Evolutionary conservation across 2,797 vertebrate species (phyloP).

Genomic region (Neoniphon sammara): DNA sequence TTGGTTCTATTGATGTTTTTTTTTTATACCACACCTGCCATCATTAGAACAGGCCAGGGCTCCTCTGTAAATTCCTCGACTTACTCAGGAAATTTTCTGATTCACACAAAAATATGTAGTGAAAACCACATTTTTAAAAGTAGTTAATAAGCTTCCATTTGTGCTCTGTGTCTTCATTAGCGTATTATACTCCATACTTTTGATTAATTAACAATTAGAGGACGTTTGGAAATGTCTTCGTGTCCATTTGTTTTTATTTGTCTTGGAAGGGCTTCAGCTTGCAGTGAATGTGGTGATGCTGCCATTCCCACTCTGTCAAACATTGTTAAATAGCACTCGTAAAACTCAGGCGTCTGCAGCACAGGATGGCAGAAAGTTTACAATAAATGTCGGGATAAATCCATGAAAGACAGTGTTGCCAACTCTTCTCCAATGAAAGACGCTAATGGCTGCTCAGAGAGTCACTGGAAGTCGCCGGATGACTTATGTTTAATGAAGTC

Average conservation of each 20-base stretch:
- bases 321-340: constrained; percentile 68
- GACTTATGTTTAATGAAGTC: constrained; percentile 60
- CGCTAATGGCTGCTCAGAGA: constrained; percentile 68
- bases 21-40: background rate
- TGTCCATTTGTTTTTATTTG: constrained; percentile 72
- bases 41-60: background rate
- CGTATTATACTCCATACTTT: constrained; percentile 35
- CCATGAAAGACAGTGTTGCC: constrained; percentile 70
- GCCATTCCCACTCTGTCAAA: constrained; percentile 68
- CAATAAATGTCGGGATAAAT: constrained; percentile 81
- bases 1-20: background rate
- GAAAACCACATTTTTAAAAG: background rate
- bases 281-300: constrained; percentile 61
- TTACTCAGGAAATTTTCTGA: too few relatives aligned
- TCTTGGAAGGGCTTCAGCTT: constrained; percentile 66
- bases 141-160: constrained; percentile 11
- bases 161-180: constrained; percentile 20
- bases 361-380: constrained; percentile 75
- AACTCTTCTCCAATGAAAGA: constrained; percentile 73
- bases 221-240: constrained; percentile 65
- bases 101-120: background rate
- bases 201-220: constrained; percentile 63
- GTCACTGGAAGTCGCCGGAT: constrained; percentile 49
- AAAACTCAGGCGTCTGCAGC: constrained; percentile 75
- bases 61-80: background rate